A percentile compares a stretch with the other conserved stretches of the same genome.
These are phyloP conservation scores for Antitype chi DNA, from an alignment of 2,888 invertebrate genomes.

Conservation along the genomic window DNA sequence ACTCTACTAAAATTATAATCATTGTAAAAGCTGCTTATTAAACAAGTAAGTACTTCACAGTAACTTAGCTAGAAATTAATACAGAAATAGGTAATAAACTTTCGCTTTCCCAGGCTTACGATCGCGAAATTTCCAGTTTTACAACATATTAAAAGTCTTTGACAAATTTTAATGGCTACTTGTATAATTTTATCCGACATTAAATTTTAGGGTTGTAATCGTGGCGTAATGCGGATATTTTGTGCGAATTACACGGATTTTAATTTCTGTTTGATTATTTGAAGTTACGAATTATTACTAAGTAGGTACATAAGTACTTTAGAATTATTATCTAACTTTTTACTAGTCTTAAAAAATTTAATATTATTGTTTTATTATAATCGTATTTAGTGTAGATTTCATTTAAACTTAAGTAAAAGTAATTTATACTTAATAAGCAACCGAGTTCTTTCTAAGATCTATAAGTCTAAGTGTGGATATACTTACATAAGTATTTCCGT, in stretches of 20 bases:
- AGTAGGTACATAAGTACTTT: neutral
- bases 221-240: slow-evolving; percentile 55
- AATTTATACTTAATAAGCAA: neutral
- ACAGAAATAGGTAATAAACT: slow-evolving; percentile 64
- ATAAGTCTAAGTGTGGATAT: neutral
- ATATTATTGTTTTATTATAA: neutral
- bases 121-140: slow-evolving; percentile 64
- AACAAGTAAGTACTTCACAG: slow-evolving; percentile 39
- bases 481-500: neutral
- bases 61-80: slow-evolving; percentile 64
- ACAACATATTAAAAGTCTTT: slow-evolving; percentile 73
- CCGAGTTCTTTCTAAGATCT: neutral
- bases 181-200: slow-evolving; percentile 72
- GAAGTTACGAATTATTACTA: neutral
- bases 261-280: slow-evolving; percentile 53
- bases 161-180: slow-evolving; percentile 72
- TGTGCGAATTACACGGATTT: slow-evolving; percentile 44
- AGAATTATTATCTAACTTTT: slow-evolving; percentile 30
- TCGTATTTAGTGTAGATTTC: neutral
- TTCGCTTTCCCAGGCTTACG: slow-evolving; percentile 61
- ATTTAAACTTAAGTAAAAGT: neutral
- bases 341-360: slow-evolving; percentile 9
- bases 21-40: slow-evolving; percentile 46
- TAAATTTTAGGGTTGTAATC: slow-evolving; percentile 71
- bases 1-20: slow-evolving; percentile 18